phyloP scores from a whole-genome alignment of 1,140 invertebrate species.

The Metopolophium dirhodum region DNA sequence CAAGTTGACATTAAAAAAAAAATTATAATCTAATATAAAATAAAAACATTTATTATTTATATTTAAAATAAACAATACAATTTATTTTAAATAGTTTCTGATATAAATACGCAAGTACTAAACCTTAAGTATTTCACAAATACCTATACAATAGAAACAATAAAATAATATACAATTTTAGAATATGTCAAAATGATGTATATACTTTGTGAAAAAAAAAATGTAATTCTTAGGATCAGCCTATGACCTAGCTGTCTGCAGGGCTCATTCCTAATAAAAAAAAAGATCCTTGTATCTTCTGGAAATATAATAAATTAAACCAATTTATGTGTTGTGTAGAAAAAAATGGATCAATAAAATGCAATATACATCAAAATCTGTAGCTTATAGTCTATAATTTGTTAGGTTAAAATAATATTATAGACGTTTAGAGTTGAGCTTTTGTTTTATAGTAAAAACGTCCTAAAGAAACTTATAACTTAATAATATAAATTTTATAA shows the following conservation, averaged over 20 bases:
- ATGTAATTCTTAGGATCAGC: background rate
- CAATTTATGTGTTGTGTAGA: too few species aligned
- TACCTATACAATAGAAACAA: background rate
- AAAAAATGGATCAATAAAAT: background rate
- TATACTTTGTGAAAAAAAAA: background rate
- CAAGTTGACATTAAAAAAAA: background rate
- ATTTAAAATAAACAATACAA: background rate
- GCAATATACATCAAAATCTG: background rate
- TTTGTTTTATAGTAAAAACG: background rate
- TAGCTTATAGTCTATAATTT: slow-evolving; percentile 12
- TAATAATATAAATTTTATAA: background rate
- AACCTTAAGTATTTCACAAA: background rate
- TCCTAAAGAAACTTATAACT: background rate
- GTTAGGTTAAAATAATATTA: background rate
- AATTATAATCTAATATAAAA: too few species aligned
- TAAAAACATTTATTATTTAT: background rate
- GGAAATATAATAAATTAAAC: too few species aligned
- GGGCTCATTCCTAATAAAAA: background rate
- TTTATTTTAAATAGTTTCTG: background rate
- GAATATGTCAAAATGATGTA: background rate
- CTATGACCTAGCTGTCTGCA: background rate
- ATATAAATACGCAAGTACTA: background rate
- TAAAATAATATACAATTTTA: background rate
- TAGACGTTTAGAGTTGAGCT: background rate
- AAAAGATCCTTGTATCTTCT: background rate